Conservation (phyloP, 2,113 vertebrate species). For the Chinchilla lanigera region DNA sequence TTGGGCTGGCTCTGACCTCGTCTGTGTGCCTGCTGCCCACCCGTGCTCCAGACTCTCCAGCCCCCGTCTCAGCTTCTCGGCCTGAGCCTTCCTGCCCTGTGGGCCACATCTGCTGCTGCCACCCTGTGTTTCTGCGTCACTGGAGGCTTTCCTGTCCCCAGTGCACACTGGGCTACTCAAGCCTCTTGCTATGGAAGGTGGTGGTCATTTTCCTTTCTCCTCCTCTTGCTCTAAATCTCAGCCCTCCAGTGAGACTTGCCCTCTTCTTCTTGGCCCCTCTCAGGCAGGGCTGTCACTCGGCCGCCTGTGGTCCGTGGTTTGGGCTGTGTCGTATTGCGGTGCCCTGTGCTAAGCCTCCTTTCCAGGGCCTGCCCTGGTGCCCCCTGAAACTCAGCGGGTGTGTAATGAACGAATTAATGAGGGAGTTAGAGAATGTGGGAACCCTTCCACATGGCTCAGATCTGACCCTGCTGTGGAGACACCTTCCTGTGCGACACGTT, state of each 20-base stretch:
- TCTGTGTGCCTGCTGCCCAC: no score
- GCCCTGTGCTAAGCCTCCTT: not conserved
- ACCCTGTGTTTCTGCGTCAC: not conserved
- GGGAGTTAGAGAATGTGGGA: not conserved
- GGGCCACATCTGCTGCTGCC: not conserved
- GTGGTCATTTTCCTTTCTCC: not conserved
- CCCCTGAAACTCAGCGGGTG: not conserved
- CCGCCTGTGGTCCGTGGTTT: not conserved
- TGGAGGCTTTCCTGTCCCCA: not conserved
- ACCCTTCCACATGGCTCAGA: not conserved
- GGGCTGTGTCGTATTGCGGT: not conserved
- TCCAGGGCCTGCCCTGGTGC: not conserved
- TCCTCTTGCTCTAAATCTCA: not conserved
- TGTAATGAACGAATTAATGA: not conserved
- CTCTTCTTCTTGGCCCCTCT: not conserved
- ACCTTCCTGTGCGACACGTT: not conserved
- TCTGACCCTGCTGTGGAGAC: not conserved
- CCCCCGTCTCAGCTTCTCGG: not conserved
- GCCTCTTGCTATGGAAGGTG: not conserved
- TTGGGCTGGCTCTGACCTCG: not conserved
- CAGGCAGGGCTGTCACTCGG: not conserved
- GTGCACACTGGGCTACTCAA: accelerated
- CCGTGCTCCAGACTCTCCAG: not conserved
- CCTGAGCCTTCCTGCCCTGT: not conserved
- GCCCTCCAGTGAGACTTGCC: not conserved